Evolutionary conservation across 2,888 invertebrate genomes (phyloP), one percentile per base, ranked within the genome.

Genomic region (Caenorhabditis sp.): DNA sequence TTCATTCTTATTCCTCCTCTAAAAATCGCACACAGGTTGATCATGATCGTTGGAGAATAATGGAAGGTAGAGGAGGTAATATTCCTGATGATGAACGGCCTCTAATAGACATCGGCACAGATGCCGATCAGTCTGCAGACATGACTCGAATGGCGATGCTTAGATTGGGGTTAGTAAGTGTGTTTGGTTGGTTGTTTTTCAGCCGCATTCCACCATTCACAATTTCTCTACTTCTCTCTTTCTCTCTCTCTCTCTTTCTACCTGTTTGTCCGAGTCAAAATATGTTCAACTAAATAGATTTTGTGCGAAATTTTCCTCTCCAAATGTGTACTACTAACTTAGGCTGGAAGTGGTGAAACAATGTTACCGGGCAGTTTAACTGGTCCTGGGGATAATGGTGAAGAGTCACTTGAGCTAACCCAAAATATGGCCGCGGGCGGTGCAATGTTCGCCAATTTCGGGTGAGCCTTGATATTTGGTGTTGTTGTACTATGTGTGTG

Each of bases 381-480:
- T 31, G 31, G 31, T 31, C 31, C 31, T 60, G 50, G 23, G 23
- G 31, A 36, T 36, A 77, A 78, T 60, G 50, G 49, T 19, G 74
- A 74, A 66, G 80, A 80, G 49, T 66, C 76, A 0, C 58, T 80
- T 21, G 82, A 82, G 50, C 70, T 82, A 50, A 82, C 82, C n/a
- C 68, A 69, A 50, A 62, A 54, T 0, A 62, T 66, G 14, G 63
- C 62, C 17, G 61, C 75, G 6, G 77, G 77, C n/a, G 78, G 79
- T 31, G 55, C 79, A 31, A 76, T 82, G 78, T 83, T 83, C 60
- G 77, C 79, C 66, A 82, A 83, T 66, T 83, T 83, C 70, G 82
- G 82, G 81, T 82, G 69, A 77, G 76, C 65, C 21, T 26, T 55
- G 62, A 64, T 69, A 57, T 23, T 51, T 21, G 55, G 50, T 31